These are phyloP conservation scores for Halcyon smyrnensis DNA, from an alignment of 2,797 vertebrate genomes.

Conservation along the genomic window DNA sequence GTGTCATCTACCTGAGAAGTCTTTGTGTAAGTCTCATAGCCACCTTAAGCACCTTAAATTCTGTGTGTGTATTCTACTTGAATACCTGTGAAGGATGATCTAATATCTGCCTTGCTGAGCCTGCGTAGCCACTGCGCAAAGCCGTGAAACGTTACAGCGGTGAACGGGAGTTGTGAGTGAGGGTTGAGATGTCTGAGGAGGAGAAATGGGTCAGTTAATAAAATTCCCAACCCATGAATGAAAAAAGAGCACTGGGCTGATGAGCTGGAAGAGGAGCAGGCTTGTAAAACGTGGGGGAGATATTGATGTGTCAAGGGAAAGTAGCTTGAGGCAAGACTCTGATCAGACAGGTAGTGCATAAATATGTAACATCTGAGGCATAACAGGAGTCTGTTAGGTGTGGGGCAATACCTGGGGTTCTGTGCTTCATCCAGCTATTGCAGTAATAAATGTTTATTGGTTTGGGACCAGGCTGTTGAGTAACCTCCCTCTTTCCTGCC, in stretches of 20 bases:
- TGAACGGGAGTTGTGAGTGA: neutral
- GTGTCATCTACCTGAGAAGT: neutral
- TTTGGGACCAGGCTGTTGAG: neutral
- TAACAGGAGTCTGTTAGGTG: neutral
- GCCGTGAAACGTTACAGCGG: neutral
- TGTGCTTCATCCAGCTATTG: neutral
- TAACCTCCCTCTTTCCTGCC: neutral
- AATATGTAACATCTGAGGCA: neutral
- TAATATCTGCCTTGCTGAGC: neutral
- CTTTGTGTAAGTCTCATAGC: neutral
- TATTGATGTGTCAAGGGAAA: neutral
- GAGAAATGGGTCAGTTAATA: constrained; percentile 3
- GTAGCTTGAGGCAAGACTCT: neutral
- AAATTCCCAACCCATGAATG: neutral
- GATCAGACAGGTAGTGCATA: neutral
- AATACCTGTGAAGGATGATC: neutral
- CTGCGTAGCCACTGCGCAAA: neutral
- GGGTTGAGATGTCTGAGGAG: neutral
- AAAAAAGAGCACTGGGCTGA: neutral
- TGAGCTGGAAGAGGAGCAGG: neutral
- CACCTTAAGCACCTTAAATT: neutral
- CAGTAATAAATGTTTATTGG: neutral
- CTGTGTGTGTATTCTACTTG: neutral
- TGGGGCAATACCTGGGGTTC: neutral
- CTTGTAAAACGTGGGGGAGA: neutral